phyloP scores from a whole-genome alignment of 2,797 vertebrate genomes.

The Coregonus sp. region DNA sequence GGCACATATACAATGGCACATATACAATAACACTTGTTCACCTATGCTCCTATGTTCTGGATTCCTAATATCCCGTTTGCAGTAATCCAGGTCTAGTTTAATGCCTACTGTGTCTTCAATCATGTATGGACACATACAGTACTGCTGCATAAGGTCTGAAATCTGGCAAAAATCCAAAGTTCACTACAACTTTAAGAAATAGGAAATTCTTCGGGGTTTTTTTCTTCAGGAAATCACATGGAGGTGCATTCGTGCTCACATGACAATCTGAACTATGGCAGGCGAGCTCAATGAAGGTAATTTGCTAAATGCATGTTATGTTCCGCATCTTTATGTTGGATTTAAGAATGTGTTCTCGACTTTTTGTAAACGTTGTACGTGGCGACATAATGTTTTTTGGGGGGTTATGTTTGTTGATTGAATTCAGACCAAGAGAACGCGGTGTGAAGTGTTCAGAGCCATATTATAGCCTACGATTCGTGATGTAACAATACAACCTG shows the following conservation, averaged over 20 bases:
- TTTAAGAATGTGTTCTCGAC: background rate
- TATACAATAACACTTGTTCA: too few species aligned
- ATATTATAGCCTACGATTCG: background rate
- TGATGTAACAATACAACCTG: background rate
- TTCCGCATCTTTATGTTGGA: background rate
- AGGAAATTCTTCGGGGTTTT: slow-evolving; percentile 46
- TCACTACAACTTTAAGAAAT: slow-evolving; percentile 75
- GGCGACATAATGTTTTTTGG: background rate
- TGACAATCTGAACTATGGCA: slow-evolving; percentile 79
- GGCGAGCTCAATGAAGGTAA: slow-evolving; percentile 82
- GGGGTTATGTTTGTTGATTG: background rate
- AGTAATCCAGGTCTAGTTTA: background rate
- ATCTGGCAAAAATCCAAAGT: slow-evolving; percentile 58
- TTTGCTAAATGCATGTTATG: slow-evolving; percentile 9
- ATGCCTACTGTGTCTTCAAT: background rate
- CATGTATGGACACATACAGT: background rate
- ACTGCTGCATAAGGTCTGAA: background rate
- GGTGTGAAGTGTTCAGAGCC: background rate
- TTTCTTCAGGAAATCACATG: slow-evolving; percentile 83
- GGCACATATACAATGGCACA: too few species aligned
- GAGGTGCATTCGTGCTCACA: slow-evolving; percentile 78
- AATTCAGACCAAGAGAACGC: background rate
- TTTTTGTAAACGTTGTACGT: background rate
- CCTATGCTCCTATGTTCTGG: background rate
- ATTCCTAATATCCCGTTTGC: background rate